phyloP scores from a whole-genome alignment of 1,140 invertebrate genomes.

The Holcopasites calliopsidis region DNA sequence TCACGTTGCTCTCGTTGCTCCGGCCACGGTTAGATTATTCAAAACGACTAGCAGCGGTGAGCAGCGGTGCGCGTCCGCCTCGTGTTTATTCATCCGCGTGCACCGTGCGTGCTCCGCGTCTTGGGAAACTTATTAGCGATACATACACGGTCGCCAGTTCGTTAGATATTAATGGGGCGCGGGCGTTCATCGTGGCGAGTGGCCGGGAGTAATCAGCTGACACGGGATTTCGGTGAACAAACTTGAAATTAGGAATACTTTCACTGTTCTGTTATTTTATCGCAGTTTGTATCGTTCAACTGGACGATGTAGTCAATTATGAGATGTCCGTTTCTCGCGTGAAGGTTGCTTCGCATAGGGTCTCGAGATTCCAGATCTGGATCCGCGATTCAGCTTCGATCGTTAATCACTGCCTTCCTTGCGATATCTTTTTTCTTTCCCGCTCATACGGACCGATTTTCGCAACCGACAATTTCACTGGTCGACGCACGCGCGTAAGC shows the following conservation, averaged over 20 bases:
- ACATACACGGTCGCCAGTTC: slow-evolving; percentile 38
- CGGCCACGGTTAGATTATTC: slow-evolving; percentile 53
- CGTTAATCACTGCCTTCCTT: slow-evolving; percentile 27
- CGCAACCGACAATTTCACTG: slow-evolving; percentile 58
- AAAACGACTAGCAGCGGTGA: slow-evolving; percentile 47
- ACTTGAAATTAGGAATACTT: too few species aligned
- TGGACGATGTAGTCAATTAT: neutral
- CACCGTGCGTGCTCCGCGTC: slow-evolving; percentile 54
- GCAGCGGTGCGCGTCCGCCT: slow-evolving; percentile 20
- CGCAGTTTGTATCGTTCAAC: too few species aligned
- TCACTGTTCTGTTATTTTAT: too few species aligned
- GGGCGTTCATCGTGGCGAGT: slow-evolving; percentile 26
- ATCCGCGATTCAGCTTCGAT: slow-evolving; percentile 37
- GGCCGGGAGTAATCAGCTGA: neutral
- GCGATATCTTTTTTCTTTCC: neutral
- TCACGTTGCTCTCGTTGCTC: slow-evolving; percentile 9
- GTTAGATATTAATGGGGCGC: slow-evolving; percentile 49
- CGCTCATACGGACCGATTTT: slow-evolving; percentile 55
- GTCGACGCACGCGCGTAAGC: slow-evolving; percentile 47
- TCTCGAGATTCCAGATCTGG: slow-evolving; percentile 44
- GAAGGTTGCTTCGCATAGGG: slow-evolving; percentile 13
- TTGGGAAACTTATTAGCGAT: slow-evolving; percentile 60
- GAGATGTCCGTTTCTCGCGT: slow-evolving; percentile 33
- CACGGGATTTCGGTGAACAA: slow-evolving; percentile 7
- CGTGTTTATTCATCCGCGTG: slow-evolving; percentile 48